Percentiles rank a stretch among this genome's conserved stretches.
These are phyloP conservation scores for Pterophyllum scalare DNA, from an alignment of 2,113 vertebrate species.

Conservation along the genomic window DNA sequence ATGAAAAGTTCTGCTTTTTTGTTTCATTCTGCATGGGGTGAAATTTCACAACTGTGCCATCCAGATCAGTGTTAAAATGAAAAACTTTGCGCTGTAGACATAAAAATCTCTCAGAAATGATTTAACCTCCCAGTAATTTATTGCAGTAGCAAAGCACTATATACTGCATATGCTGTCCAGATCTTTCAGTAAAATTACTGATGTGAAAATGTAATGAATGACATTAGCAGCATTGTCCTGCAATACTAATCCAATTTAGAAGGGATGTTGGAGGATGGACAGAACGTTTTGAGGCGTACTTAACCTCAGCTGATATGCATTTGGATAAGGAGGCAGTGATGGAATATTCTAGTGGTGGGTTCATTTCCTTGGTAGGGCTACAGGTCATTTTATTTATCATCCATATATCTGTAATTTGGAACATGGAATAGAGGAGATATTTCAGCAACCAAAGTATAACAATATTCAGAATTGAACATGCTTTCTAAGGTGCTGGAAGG, in stretches of 20 bases:
- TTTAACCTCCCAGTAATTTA: constrained; percentile 41
- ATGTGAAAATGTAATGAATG: constrained; percentile 48
- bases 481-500: neutral
- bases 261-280: constrained; percentile 45
- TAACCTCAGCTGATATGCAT: constrained; percentile 36
- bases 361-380: constrained; percentile 22
- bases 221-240: constrained; percentile 47
- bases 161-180: constrained; percentile 28
- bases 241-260: constrained; percentile 44
- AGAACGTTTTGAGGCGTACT: constrained; percentile 43
- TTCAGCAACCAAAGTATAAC: neutral
- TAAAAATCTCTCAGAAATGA: constrained; percentile 26
- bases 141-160: constrained; percentile 18
- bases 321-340: constrained; percentile 46
- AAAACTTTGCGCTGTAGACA: constrained; percentile 34
- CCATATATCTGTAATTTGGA: constrained; percentile 6
- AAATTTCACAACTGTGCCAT: constrained; percentile 9
- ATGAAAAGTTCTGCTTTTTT: neutral
- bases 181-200: constrained; percentile 59
- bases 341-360: constrained; percentile 33
- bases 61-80: constrained; percentile 39
- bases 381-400: constrained; percentile 14
- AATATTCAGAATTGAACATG: neutral
- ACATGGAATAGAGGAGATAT: neutral
- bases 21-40: neutral